phyloP scores from a whole-genome alignment of 2,797 vertebrate genomes.

The Sebastes trivittatus region DNA sequence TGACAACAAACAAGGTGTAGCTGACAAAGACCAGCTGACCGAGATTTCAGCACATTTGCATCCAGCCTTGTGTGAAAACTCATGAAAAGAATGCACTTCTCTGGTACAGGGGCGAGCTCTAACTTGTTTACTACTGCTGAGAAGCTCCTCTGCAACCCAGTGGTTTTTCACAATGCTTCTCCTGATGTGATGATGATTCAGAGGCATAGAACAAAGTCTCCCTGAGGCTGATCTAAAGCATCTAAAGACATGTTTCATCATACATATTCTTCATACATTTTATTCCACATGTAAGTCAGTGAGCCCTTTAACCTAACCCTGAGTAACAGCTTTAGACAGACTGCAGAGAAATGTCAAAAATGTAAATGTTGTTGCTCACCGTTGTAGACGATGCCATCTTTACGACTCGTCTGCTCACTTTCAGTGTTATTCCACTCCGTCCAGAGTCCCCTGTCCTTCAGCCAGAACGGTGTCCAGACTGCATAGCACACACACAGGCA shows the following conservation, averaged over 20 bases:
- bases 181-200: conserved; percentile 12
- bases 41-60: not conserved
- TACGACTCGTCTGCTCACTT: conserved; percentile 17
- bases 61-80: not conserved
- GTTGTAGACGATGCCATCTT: conserved; percentile 28
- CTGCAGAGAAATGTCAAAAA: not conserved
- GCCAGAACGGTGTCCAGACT: conserved; percentile 80
- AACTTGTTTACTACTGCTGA: conserved; percentile 44
- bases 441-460: conserved; percentile 78
- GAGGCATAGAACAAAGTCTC: not conserved
- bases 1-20: not conserved
- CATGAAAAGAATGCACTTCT: conserved; percentile 38
- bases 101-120: conserved; percentile 28
- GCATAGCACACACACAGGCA: conserved; percentile 79
- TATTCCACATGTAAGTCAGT: not conserved
- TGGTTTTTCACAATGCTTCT: not conserved
- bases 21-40: not conserved
- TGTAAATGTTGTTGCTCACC: conserved; percentile 63
- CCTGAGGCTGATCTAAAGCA: conserved; percentile 5
- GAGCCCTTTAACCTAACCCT: not conserved
- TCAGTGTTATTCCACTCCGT: conserved; percentile 47
- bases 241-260: not conserved
- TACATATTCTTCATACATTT: not conserved
- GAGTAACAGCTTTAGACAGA: not conserved
- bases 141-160: conserved; percentile 10